phyloP scores from a whole-genome alignment of 2,113 vertebrate species.

The crab-eating macaque (Macaca fascicularis) region DNA sequence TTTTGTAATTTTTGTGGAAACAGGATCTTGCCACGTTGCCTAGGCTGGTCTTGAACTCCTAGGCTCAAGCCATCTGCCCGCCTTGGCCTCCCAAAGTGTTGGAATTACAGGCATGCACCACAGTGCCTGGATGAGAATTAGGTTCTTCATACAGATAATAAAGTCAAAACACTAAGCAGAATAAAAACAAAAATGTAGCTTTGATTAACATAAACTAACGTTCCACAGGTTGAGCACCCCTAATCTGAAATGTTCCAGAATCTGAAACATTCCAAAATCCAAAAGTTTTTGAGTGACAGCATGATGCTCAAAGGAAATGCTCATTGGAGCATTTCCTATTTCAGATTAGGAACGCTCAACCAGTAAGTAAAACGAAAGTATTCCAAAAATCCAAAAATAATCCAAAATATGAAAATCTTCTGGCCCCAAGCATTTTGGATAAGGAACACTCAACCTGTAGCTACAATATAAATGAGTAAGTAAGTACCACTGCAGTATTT shows the following conservation, averaged over 20 bases:
- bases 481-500: not conserved
- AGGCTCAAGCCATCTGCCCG: too few species aligned
- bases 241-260: not conserved
- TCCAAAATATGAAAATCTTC: not conserved
- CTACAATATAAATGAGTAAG: not conserved
- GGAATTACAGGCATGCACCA: too few species aligned
- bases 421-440: not conserved
- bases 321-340: not conserved
- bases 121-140: not conserved
- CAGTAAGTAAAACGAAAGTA: not conserved
- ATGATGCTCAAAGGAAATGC: not conserved
- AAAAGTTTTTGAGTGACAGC: not conserved
- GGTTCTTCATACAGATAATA: not conserved
- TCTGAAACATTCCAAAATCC: not conserved
- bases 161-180: not conserved
- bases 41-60: too few species aligned
- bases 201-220: not conserved
- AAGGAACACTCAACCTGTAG: not conserved
- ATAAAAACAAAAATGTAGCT: not conserved
- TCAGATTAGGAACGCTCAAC: not conserved
- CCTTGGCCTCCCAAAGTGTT: too few species aligned
- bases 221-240: not conserved
- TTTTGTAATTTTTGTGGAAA: too few species aligned
- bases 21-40: too few species aligned
- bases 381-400: not conserved